Conservation (phyloP, 2,888 invertebrate genomes). For the Leptothorax acervorum region DNA sequence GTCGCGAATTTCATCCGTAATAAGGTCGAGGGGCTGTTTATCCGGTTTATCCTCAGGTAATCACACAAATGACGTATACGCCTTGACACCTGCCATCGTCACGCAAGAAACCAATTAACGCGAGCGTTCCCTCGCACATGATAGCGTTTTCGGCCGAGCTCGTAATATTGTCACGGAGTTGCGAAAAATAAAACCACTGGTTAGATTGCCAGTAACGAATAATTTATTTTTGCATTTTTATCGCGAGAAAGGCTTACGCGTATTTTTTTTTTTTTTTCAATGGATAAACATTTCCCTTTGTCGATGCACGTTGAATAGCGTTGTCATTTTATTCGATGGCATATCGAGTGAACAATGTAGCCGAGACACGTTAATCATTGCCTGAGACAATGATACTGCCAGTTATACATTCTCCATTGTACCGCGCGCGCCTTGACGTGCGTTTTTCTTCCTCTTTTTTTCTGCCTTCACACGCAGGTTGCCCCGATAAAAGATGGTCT, state of each 20-base stretch:
- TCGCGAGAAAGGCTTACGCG: background rate
- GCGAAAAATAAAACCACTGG: background rate
- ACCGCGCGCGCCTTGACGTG: background rate
- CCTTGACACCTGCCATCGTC: slow-evolving; percentile 30
- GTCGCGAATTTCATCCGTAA: slow-evolving; percentile 6
- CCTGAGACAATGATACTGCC: slow-evolving; percentile 38
- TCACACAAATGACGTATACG: slow-evolving; percentile 6
- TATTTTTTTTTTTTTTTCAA: slow-evolving; percentile 18
- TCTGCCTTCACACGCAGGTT: background rate
- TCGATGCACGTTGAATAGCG: slow-evolving; percentile 28
- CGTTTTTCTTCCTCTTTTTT: background rate
- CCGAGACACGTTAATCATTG: slow-evolving; percentile 41
- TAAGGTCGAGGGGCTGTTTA: background rate
- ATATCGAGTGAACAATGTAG: slow-evolving; percentile 6
- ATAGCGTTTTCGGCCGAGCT: slow-evolving; percentile 8
- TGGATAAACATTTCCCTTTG: slow-evolving; percentile 34
- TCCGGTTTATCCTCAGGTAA: slow-evolving; percentile 2
- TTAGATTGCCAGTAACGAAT: background rate
- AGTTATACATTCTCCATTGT: slow-evolving; percentile 38
- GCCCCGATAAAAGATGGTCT: slow-evolving; percentile 22
- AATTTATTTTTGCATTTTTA: slow-evolving; percentile 25
- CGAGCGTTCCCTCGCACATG: background rate
- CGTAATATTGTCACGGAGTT: background rate
- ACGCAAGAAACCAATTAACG: slow-evolving; percentile 54
- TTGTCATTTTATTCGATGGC: slow-evolving; percentile 44